Evolutionary conservation across 1,140 invertebrate genomes (phyloP).

Genomic region (Littorina saxatilis): DNA sequence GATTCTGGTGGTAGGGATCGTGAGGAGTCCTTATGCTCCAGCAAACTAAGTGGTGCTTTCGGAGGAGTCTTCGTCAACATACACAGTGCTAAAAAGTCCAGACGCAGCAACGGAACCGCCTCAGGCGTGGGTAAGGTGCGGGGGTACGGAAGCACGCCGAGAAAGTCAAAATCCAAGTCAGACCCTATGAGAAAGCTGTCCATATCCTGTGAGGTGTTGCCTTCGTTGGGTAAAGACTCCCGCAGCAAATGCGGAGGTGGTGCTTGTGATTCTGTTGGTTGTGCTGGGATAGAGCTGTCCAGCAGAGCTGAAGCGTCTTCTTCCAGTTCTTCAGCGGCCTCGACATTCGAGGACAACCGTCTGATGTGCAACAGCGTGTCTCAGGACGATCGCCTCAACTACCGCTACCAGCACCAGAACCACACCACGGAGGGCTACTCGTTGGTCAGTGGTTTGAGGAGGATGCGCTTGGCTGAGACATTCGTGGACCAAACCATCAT

Average conservation of each 20-base stretch:
- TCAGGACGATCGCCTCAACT: conserved; percentile 47
- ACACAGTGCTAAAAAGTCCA: neutral
- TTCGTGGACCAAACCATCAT: conserved; percentile 55
- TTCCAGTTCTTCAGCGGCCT: conserved; percentile 37
- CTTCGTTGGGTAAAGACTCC: neutral
- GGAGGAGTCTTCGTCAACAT: conserved; percentile 10
- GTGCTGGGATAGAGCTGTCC: conserved; percentile 1
- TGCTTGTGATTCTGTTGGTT: neutral
- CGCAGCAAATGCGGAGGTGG: neutral
- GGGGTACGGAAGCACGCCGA: neutral
- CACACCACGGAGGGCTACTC: conserved; percentile 46
- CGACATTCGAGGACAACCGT: conserved; percentile 48
- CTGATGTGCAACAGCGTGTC: conserved; percentile 46
- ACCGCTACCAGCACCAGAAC: conserved; percentile 33
- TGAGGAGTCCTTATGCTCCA: neutral
- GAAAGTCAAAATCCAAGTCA: neutral
- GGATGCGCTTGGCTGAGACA: conserved; percentile 55
- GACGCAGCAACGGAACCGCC: neutral
- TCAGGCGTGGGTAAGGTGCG: neutral
- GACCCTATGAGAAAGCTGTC: conserved; percentile 8
- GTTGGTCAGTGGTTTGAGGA: conserved; percentile 52
- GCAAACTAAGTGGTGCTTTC: neutral
- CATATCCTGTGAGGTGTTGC: conserved; percentile 11
- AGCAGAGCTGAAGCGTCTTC: conserved; percentile 5
- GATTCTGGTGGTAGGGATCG: neutral